Conservation (phyloP, 2,888 invertebrate species). For the Limnephilus auricula region DNA sequence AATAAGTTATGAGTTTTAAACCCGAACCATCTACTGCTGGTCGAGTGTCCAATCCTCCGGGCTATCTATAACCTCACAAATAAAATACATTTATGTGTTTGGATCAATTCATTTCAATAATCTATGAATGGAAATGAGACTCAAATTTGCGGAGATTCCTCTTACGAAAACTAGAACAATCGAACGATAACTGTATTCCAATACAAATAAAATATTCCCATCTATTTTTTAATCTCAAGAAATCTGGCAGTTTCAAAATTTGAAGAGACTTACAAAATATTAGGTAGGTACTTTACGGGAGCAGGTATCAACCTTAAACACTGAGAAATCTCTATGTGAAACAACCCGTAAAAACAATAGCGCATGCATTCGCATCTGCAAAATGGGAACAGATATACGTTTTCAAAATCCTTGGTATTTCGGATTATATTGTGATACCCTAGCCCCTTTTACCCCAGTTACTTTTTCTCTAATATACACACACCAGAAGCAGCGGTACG, state of each 20-base stretch:
- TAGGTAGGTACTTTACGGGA: neutral
- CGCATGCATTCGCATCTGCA: neutral
- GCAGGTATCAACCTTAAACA: neutral
- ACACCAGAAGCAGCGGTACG: slow-evolving; percentile 24
- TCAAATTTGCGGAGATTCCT: neutral
- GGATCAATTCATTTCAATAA: too few species aligned
- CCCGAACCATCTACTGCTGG: too few species aligned
- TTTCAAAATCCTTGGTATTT: slow-evolving; percentile 13
- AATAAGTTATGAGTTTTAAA: too few species aligned
- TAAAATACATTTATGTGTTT: neutral
- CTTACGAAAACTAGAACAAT: too few species aligned
- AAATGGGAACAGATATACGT: neutral
- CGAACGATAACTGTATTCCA: too few species aligned
- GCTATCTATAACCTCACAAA: neutral
- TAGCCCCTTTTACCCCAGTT: neutral
- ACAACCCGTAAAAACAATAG: neutral
- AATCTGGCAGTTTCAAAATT: neutral
- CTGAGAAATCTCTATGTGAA: neutral
- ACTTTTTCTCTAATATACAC: slow-evolving; percentile 11
- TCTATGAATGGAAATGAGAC: too few species aligned
- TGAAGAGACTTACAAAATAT: neutral
- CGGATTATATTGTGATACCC: slow-evolving; percentile 5
- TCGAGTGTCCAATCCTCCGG: too few species aligned
- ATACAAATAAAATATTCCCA: too few species aligned
- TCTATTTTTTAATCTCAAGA: too few species aligned